These are phyloP conservation scores for Philaenus spumarius DNA, from an alignment of 1,140 invertebrate species.

Conservation along the genomic window DNA sequence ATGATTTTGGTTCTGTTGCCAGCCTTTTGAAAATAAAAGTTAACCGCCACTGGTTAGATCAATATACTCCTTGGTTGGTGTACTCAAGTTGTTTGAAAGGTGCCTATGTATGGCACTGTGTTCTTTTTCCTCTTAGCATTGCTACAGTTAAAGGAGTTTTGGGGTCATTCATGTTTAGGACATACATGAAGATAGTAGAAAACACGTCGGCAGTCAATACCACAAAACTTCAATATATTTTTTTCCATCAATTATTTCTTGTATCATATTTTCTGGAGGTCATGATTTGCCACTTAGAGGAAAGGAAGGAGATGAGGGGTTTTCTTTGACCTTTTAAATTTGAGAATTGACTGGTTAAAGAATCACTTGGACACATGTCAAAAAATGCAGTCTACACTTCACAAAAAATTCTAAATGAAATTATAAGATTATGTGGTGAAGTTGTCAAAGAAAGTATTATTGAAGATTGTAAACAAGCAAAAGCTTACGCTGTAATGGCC, in stretches of 20 bases:
- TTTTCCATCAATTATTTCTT: constrained; percentile 28
- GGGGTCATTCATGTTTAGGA: constrained; percentile 25
- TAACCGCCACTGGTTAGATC: constrained; percentile 26
- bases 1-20: constrained; percentile 12
- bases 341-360: constrained; percentile 20
- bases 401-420: constrained; percentile 30
- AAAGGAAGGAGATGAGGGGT: constrained; percentile 17
- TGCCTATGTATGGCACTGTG: constrained; percentile 26
- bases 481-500: constrained; percentile 26
- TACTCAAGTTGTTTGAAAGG: constrained; percentile 31
- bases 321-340: constrained; percentile 28
- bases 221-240: constrained; percentile 18
- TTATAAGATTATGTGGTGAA: constrained; percentile 23
- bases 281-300: constrained; percentile 31
- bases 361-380: constrained; percentile 24
- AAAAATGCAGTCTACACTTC: constrained; percentile 28
- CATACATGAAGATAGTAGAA: constrained; percentile 24
- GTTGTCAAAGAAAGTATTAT: too few relatives aligned
- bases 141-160: constrained; percentile 17
- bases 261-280: constrained; percentile 27
- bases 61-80: constrained; percentile 27
- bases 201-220: constrained; percentile 20
- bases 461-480: constrained; percentile 25
- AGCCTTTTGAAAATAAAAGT: constrained; percentile 23
- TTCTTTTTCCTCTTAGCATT: constrained; percentile 20